These are phyloP conservation scores for Petrosia ficiformis DNA, from an alignment of 37 sponge, comb jelly and placozoan genomes.

Conservation along the genomic window DNA sequence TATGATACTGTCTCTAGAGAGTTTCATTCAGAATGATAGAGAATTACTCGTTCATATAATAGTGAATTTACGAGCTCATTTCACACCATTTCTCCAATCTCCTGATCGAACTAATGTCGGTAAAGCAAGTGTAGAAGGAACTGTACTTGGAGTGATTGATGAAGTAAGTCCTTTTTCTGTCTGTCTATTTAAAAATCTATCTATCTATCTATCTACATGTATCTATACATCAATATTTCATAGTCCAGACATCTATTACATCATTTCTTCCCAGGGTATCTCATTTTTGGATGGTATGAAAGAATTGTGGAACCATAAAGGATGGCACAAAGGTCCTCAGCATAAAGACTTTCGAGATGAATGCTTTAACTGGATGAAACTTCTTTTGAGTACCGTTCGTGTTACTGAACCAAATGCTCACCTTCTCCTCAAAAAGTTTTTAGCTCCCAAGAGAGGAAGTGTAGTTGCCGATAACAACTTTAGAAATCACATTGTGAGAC, in stretches of 20 bases:
- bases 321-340: background rate
- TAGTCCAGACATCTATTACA: no score
- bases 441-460: background rate
- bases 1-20: background rate
- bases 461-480: background rate
- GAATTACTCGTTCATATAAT: background rate
- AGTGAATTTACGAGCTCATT: background rate
- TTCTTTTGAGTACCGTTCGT: background rate
- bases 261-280: no score
- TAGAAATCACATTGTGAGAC: background rate
- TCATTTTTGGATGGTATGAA: constrained; percentile 6
- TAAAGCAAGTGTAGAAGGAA: background rate
- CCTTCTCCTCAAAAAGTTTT: background rate
- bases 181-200: no score
- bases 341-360: constrained; percentile 2
- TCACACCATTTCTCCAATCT: background rate
- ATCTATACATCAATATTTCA: no score
- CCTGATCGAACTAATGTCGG: background rate
- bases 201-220: no score
- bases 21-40: background rate
- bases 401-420: background rate
- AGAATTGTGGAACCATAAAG: background rate
- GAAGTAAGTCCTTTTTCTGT: background rate
- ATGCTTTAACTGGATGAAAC: background rate
- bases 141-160: constrained; percentile 1